These are phyloP conservation scores for Uromys caudimaculatus DNA, from an alignment of 2,797 vertebrate species.

Conservation along the genomic window DNA sequence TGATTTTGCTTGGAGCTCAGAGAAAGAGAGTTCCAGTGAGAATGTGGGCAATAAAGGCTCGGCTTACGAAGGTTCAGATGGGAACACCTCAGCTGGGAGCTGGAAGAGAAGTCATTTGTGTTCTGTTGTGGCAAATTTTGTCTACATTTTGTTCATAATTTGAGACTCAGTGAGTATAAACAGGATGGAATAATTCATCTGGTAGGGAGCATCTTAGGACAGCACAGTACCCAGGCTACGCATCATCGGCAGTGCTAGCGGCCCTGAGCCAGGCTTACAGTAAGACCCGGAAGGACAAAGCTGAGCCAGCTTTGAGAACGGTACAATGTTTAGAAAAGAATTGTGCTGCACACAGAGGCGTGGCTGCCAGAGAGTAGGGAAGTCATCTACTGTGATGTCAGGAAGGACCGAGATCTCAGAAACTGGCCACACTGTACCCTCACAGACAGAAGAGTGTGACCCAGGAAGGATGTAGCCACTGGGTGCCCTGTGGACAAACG, in stretches of 20 bases:
- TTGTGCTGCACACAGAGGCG: background rate
- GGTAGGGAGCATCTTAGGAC: background rate
- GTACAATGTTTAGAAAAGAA: background rate
- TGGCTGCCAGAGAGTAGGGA: background rate
- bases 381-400: background rate
- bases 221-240: background rate
- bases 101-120: background rate
- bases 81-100: background rate
- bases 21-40: background rate
- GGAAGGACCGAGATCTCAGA: background rate
- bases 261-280: background rate
- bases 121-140: background rate
- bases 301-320: background rate
- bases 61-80: background rate
- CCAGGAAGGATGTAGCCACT: background rate
- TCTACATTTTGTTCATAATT: background rate
- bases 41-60: background rate
- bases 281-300: background rate
- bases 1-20: background rate
- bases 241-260: background rate
- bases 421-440: background rate
- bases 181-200: too few species aligned
- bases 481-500: background rate
- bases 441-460: background rate
- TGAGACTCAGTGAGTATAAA: background rate